A percentile compares a stretch with the other conserved stretches of the same genome.
These are phyloP conservation scores for Crocidura indochinensis DNA, from an alignment of 2,797 vertebrate genomes.

Conservation along the genomic window DNA sequence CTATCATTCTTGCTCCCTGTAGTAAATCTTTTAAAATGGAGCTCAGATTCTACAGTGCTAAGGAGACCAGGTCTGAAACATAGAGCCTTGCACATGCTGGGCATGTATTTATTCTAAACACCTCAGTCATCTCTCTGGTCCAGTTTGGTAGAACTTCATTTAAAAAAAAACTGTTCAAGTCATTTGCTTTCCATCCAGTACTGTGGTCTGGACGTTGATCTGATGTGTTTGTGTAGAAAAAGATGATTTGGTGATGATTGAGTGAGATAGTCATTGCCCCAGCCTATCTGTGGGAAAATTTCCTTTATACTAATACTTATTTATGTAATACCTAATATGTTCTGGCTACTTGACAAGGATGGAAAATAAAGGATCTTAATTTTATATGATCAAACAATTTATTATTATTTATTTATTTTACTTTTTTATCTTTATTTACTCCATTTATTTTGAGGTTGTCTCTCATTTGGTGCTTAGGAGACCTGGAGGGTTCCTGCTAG, in stretches of 20 bases:
- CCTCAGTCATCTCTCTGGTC: no score
- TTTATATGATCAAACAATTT: neutral
- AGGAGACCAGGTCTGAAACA: no score
- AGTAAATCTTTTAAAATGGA: no score
- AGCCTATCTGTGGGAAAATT: slow-evolving; percentile 4
- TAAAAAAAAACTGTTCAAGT: slow-evolving; percentile 20
- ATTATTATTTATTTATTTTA: neutral
- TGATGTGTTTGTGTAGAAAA: slow-evolving; percentile 24
- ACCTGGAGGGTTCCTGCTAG: no score
- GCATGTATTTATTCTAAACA: no score
- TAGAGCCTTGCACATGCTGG: no score
- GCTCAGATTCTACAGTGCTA: no score
- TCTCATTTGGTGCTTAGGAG: no score
- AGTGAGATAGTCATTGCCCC: neutral
- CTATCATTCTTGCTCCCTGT: no score
- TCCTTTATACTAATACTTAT: neutral
- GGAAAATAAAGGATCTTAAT: neutral
- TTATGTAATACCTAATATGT: slow-evolving; percentile 22
- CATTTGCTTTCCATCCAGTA: slow-evolving; percentile 24
- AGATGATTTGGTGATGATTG: neutral
- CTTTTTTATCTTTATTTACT: neutral
- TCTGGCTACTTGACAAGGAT: neutral
- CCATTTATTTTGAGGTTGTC: no score
- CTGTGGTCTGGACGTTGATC: slow-evolving; percentile 43
- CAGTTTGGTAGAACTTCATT: neutral